phyloP scores from a whole-genome alignment of 2,888 invertebrate genomes.

The Drosophila setosimentum region DNA sequence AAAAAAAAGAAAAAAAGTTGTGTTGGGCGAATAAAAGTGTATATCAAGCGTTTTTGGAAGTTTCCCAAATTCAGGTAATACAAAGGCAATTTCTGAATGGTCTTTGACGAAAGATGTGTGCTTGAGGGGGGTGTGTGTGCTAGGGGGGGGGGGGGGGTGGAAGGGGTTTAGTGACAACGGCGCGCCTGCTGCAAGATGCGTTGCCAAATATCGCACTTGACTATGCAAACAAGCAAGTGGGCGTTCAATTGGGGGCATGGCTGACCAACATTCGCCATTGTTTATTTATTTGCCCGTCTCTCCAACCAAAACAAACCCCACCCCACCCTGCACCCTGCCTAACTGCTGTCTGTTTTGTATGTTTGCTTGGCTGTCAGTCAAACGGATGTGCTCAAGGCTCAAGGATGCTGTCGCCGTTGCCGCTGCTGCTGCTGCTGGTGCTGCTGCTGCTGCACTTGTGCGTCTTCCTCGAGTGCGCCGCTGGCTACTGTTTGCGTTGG shows the following conservation, averaged over 20 bases:
- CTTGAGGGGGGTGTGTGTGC: not conserved
- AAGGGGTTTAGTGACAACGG: not conserved
- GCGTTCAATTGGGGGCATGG: conserved; percentile 43
- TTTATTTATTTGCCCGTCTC: conserved; percentile 70
- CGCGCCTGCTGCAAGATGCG: conserved; percentile 61
- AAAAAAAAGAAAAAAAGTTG: too few species aligned
- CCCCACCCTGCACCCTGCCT: not conserved
- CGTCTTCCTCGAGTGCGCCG: conserved; percentile 55
- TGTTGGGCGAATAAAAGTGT: not conserved
- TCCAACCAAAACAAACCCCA: not conserved
- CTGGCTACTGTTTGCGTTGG: conserved; percentile 61
- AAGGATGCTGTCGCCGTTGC: conserved; percentile 54
- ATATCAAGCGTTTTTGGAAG: not conserved
- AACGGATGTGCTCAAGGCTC: conserved; percentile 67
- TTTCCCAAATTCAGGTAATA: conserved; percentile 14
- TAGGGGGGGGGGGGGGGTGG: too few species aligned
- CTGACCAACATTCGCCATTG: conserved; percentile 52
- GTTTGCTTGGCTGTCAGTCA: conserved; percentile 75
- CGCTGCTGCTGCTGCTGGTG: conserved; percentile 46
- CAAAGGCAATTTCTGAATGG: conserved; percentile 10
- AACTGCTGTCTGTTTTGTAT: conserved; percentile 38
- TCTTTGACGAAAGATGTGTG: conserved; percentile 3
- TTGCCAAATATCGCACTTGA: conserved; percentile 80
- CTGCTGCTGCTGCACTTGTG: conserved; percentile 64
- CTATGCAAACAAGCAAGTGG: conserved; percentile 77